A percentile compares a stretch with the other conserved stretches of the same genome.
phyloP scores from a whole-genome alignment of 2,113 vertebrate species.

The Cisticola juncidis region DNA sequence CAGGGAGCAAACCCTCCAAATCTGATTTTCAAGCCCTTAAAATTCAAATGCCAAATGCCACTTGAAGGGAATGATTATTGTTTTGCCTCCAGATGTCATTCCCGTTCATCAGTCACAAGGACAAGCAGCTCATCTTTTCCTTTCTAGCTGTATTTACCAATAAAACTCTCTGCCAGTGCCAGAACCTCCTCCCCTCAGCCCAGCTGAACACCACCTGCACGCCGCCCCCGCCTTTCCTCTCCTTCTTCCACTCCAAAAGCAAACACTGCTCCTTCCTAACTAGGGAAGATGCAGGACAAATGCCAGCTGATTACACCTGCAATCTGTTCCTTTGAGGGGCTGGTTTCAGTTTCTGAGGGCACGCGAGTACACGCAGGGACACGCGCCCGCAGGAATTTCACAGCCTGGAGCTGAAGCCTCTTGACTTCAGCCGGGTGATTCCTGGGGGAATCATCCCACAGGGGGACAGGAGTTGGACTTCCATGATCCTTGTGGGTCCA shows the following conservation, averaged over 20 bases:
- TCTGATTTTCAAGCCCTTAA: neutral
- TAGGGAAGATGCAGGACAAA: neutral
- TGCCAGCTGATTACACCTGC: conserved; percentile 57
- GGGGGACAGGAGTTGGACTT: neutral
- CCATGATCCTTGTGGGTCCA: neutral
- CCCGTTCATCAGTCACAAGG: conserved; percentile 14
- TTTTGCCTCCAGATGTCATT: conserved; percentile 30
- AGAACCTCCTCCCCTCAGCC: neutral
- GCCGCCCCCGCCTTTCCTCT: neutral
- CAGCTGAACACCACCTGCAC: neutral
- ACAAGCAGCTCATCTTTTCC: neutral
- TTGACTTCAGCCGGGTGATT: neutral
- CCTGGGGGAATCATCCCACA: neutral
- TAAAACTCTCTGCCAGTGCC: neutral
- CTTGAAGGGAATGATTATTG: neutral
- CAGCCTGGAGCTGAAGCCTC: neutral
- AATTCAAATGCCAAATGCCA: conserved; percentile 13
- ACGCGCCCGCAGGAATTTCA: accelerated
- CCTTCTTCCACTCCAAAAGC: neutral
- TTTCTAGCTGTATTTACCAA: conserved; percentile 2
- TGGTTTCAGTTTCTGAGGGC: neutral
- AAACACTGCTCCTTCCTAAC: neutral
- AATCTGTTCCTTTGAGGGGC: neutral
- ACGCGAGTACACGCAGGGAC: neutral
- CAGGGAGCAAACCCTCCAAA: neutral